phyloP scores from a whole-genome alignment of 1,140 invertebrate genomes.

The Acromyrmex echinatior region DNA sequence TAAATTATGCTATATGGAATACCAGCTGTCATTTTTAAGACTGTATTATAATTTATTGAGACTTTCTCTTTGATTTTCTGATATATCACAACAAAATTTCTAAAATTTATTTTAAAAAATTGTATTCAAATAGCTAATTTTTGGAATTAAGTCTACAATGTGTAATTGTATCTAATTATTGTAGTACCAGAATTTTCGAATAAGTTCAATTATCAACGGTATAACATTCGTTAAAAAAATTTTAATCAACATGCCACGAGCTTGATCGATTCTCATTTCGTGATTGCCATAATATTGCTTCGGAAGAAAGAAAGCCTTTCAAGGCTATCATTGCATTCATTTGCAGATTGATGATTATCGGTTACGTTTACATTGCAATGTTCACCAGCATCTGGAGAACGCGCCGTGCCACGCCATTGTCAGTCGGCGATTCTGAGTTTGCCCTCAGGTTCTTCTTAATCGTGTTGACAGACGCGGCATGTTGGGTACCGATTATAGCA shows the following conservation, averaged over 20 bases:
- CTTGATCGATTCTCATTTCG: conserved; percentile 40
- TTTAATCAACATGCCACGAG: conserved; percentile 24
- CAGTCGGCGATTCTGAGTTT: conserved; percentile 89
- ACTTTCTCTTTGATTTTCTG: not conserved
- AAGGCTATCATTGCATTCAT: conserved; percentile 64
- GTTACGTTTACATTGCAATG: conserved; percentile 89
- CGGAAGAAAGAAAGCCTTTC: conserved; percentile 7
- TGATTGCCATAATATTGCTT: conserved; percentile 42
- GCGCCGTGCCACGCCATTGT: conserved; percentile 88
- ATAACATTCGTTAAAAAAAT: conserved; percentile 26
- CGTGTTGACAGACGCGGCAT: conserved; percentile 91
- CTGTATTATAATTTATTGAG: not conserved
- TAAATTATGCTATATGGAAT: not conserved
- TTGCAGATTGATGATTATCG: conserved; percentile 89
- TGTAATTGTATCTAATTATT: not conserved
- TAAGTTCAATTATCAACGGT: not conserved
- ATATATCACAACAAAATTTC: not conserved
- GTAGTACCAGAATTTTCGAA: conserved; percentile 6
- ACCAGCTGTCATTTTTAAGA: not conserved
- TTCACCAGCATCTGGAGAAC: conserved; percentile 90
- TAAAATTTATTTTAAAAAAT: conserved; percentile 3
- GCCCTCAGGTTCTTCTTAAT: conserved; percentile 92
- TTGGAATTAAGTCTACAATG: not conserved
- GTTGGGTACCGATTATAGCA: conserved; percentile 92
- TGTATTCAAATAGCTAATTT: not conserved